Conservation (phyloP, 2,113 vertebrate species). For the Eptesicus fuscus region DNA sequence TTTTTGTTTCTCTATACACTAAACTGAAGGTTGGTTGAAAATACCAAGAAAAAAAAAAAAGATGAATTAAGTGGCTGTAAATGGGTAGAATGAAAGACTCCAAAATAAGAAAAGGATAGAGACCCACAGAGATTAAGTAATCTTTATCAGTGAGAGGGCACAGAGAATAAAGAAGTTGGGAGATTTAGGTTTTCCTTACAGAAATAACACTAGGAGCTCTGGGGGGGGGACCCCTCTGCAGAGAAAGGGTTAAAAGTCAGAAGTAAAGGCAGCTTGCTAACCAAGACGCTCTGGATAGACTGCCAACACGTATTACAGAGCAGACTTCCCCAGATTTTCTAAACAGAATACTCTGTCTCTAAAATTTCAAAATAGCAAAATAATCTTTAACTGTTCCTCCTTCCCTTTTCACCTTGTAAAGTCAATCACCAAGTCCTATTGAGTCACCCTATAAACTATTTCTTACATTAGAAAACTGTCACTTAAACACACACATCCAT, state of each 20-base stretch:
- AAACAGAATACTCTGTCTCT: neutral
- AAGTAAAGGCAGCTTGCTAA: neutral
- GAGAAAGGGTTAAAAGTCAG: conserved; percentile 36
- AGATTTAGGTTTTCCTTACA: conserved; percentile 3
- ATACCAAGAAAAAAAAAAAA: conserved; percentile 8
- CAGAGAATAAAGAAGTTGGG: neutral
- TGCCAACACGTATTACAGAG: neutral
- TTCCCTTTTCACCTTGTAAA: neutral
- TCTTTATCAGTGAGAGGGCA: neutral
- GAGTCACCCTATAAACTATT: neutral
- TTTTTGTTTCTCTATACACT: neutral
- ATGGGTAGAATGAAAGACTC: neutral
- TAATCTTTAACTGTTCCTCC: neutral
- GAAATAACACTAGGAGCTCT: neutral
- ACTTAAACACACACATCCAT: neutral
- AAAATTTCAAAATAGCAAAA: conserved; percentile 24
- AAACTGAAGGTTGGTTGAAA: conserved; percentile 21
- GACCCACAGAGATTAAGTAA: neutral
- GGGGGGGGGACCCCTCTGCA: neutral
- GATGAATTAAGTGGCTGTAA: neutral
- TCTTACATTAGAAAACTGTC: conserved; percentile 22
- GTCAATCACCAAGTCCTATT: neutral
- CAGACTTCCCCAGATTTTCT: neutral
- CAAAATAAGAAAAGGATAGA: conserved; percentile 7
- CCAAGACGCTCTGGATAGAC: neutral